Evolutionary conservation across 2,888 invertebrate species (phyloP).

Genomic region (Folsomia candida): DNA sequence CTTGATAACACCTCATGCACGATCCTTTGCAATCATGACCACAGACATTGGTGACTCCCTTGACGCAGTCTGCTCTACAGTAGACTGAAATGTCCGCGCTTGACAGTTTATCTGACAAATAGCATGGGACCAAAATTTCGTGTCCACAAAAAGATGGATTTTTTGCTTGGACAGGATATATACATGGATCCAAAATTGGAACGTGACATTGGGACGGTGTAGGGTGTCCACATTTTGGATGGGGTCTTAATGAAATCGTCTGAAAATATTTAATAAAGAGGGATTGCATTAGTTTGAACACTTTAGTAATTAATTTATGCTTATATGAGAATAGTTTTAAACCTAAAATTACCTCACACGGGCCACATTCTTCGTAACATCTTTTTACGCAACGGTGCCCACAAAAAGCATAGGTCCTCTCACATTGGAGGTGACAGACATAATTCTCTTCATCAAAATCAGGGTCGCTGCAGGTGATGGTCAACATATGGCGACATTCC

Average conservation of each 20-base stretch:
- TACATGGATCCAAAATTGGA: neutral
- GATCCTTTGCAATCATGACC: conserved; percentile 59
- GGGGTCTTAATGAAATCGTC: neutral
- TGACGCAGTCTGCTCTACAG: conserved; percentile 21
- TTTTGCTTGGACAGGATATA: neutral
- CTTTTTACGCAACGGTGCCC: neutral
- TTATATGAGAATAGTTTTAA: too few relatives aligned
- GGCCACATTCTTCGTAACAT: conserved; percentile 29
- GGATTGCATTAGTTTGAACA: neutral
- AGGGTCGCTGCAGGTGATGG: neutral
- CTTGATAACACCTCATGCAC: conserved; percentile 62
- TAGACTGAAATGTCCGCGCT: conserved; percentile 46
- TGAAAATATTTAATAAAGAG: neutral
- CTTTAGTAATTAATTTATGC: too few relatives aligned
- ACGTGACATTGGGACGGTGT: neutral
- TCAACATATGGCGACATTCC: neutral
- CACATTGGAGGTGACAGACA: neutral
- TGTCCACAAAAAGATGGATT: conserved; percentile 16
- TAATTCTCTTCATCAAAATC: neutral
- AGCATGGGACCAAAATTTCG: conserved; percentile 2
- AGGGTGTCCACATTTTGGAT: conserved; percentile 13
- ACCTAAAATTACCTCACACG: conserved; percentile 30
- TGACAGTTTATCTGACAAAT: conserved; percentile 42
- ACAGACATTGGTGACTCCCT: conserved; percentile 53
- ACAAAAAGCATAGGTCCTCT: neutral